phyloP scores from a whole-genome alignment of 1,140 invertebrate genomes.

The Drosophila aff. region DNA sequence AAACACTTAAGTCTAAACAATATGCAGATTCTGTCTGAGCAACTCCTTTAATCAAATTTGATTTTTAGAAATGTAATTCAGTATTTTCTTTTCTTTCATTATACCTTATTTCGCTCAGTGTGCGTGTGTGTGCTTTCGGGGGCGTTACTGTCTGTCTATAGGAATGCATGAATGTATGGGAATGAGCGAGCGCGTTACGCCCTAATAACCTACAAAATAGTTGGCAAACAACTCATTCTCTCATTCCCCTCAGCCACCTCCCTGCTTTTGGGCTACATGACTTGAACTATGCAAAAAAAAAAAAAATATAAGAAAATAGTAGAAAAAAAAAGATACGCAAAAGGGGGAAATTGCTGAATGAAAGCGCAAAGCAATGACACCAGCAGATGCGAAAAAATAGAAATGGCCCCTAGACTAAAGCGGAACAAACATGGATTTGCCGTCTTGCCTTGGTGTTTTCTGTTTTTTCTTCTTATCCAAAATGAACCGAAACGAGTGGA shows the following conservation, averaged over 20 bases:
- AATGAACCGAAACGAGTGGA: conserved; percentile 16
- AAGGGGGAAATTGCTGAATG: conserved; percentile 58
- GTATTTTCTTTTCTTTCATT: not conserved
- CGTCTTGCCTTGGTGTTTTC: not conserved
- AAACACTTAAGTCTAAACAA: not conserved
- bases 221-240: conserved; percentile 71
- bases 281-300: conserved; percentile 67
- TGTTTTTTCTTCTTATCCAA: conserved; percentile 12
- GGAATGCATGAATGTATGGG: conserved; percentile 42
- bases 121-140: conserved; percentile 30
- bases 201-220: conserved; percentile 83
- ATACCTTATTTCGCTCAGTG: not conserved
- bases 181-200: conserved; percentile 62
- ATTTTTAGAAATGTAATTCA: not conserved
- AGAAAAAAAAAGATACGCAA: conserved; percentile 43
- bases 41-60: too few relatives aligned
- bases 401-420: conserved; percentile 26
- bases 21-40: not conserved
- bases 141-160: conserved; percentile 44
- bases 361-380: conserved; percentile 57
- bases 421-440: conserved; percentile 45
- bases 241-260: conserved; percentile 12
- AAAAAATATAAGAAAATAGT: too few relatives aligned
- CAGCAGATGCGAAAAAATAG: conserved; percentile 35
- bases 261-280: conserved; percentile 51